phyloP scores from a whole-genome alignment of 2,888 invertebrate genomes.

The Holacanthella duospinosa region DNA sequence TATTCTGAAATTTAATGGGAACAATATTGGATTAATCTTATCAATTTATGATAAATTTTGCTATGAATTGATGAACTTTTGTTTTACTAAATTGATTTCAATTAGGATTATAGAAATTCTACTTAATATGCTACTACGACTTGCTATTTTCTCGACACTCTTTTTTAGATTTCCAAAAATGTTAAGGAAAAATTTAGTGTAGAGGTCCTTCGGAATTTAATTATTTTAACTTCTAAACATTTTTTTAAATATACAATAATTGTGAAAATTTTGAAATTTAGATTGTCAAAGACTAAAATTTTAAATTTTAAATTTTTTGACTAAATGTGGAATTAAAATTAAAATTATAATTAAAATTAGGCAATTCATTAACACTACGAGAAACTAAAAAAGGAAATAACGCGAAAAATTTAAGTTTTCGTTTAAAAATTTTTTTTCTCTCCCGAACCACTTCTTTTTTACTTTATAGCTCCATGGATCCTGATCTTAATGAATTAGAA shows the following conservation, averaged over 20 bases:
- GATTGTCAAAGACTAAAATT: neutral
- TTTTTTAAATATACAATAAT: neutral
- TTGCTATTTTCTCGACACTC: constrained; percentile 14
- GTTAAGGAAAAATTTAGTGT: neutral
- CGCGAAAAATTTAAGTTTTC: no score
- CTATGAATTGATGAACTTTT: constrained; percentile 12
- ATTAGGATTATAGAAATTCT: neutral
- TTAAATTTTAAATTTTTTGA: neutral
- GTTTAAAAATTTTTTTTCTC: no score
- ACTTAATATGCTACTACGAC: constrained; percentile 20
- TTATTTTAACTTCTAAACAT: neutral
- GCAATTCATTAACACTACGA: no score
- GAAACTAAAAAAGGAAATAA: no score
- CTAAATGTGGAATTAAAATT: no score
- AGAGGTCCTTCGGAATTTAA: neutral
- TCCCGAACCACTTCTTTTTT: no score
- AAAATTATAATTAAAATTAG: no score
- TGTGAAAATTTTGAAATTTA: neutral
- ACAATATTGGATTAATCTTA: neutral
- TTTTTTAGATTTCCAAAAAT: neutral
- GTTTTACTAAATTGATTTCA: constrained; percentile 15
- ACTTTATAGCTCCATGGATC: no score
- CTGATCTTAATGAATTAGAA: no score
- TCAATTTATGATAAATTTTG: constrained; percentile 19
- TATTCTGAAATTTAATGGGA: neutral